Conservation (phyloP, 2,888 invertebrate species). For the Seladonia tumulorum region DNA sequence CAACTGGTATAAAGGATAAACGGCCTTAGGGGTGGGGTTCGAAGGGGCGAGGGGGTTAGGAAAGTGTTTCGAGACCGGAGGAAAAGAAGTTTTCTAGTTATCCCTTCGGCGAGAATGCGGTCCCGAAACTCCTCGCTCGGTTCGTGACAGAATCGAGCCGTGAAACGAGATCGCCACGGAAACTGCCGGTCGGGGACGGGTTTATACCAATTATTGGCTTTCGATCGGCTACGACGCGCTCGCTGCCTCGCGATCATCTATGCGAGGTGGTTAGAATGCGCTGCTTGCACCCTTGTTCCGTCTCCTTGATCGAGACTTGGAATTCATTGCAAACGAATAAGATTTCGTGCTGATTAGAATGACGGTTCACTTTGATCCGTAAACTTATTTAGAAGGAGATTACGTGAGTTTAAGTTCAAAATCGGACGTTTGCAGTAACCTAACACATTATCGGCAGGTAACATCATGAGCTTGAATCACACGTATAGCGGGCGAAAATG, state of each 20-base stretch:
- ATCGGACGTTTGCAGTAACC: background rate
- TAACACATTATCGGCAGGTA: too few species aligned
- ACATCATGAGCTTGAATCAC: too few species aligned
- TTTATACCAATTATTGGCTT: slow-evolving; percentile 83
- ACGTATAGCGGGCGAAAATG: too few species aligned
- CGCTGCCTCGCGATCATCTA: slow-evolving; percentile 41
- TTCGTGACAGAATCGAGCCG: slow-evolving; percentile 84
- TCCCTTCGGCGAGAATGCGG: slow-evolving; percentile 75
- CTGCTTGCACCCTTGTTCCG: background rate
- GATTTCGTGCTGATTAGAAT: too few species aligned
- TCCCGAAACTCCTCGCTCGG: slow-evolving; percentile 75
- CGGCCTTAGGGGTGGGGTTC: slow-evolving; percentile 41
- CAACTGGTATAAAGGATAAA: slow-evolving; percentile 68
- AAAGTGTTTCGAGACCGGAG: slow-evolving; percentile 61
- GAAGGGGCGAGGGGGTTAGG: slow-evolving; percentile 45
- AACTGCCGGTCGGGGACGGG: slow-evolving; percentile 70
- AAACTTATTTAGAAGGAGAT: too few species aligned
- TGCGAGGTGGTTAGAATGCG: slow-evolving; percentile 13
- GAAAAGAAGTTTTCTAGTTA: slow-evolving; percentile 84
- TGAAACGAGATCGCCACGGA: slow-evolving; percentile 82
- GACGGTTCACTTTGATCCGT: too few species aligned
- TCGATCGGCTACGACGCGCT: slow-evolving; percentile 70
- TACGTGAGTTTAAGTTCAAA: too few species aligned
- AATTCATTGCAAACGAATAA: too few species aligned
- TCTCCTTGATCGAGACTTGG: background rate